Evolutionary conservation across 2,888 invertebrate species (phyloP).

Genomic region (Idaea dimidiata): DNA sequence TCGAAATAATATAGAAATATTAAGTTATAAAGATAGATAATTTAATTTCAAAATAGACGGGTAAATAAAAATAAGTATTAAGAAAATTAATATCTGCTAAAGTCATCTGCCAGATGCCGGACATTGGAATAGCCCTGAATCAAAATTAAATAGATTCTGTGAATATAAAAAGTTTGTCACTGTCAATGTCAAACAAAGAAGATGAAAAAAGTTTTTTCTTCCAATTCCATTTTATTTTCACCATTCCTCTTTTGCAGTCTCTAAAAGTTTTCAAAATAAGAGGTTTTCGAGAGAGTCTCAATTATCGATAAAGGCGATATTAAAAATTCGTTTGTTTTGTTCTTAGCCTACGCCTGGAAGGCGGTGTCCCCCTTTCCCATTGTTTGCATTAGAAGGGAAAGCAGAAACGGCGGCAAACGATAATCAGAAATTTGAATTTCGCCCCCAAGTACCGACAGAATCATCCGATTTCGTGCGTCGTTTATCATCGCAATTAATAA

Average conservation of each 20-base stretch:
- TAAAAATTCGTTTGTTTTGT: conserved; percentile 82
- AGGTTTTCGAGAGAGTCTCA: conserved; percentile 79
- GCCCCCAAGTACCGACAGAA: conserved; percentile 64
- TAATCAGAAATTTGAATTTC: conserved; percentile 79
- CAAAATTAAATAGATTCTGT: conserved; percentile 76
- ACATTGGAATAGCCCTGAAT: conserved; percentile 62
- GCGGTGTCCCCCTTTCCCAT: conserved; percentile 73
- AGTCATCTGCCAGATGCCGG: conserved; percentile 66
- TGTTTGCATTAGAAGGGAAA: conserved; percentile 74
- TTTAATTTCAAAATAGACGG: neutral
- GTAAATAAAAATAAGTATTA: neutral
- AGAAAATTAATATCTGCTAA: conserved; percentile 55
- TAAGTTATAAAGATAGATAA: neutral
- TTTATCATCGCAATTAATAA: conserved; percentile 74
- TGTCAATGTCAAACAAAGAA: conserved; percentile 81
- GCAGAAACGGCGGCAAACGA: conserved; percentile 67
- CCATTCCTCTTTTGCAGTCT: conserved; percentile 77
- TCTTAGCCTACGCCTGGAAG: conserved; percentile 70
- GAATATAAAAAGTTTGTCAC: conserved; percentile 77
- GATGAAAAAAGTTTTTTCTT: conserved; percentile 79
- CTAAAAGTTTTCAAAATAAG: conserved; percentile 79
- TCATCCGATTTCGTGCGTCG: conserved; percentile 73
- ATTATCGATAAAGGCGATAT: conserved; percentile 81
- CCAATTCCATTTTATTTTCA: conserved; percentile 75
- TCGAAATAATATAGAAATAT: neutral